Evolutionary conservation across 2,797 vertebrate genomes (phyloP), one percentile per base, ranked within the genome.

Genomic region (Heterohyrax brucei): DNA sequence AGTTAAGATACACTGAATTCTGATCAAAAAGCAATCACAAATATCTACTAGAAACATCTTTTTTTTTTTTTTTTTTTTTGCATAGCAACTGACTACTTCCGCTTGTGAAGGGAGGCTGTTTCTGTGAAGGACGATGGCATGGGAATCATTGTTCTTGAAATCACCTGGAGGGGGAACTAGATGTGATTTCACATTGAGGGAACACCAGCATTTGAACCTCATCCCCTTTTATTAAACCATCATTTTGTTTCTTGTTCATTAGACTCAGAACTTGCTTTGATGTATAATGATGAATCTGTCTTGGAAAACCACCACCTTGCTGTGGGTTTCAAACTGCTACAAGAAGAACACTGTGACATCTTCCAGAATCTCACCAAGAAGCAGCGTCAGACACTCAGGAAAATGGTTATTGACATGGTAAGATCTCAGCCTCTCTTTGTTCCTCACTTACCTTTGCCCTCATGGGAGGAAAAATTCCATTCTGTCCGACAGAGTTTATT

Each of bases 351-450:
- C 98, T 99, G 99, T 53, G 99, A 99, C 99, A 99, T 99, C 98
- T 99, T 99, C 98, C 99, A 99, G 98, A 99, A 99, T 98, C 99
- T 99, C 93, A 99, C 97, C 96, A 99, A 99, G 98, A 99, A 99
- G 92, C 99, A 99, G 98, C 99, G 98, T 70, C 99, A 99, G 98
- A 99, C 98, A 0, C 99, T 99, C 94, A 98, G 99, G 96, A 99
- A 99, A 98, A 99, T 99, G 99, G 99, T 99, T 96, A 99, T 99
- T 0, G 99, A 99, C 98, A 99, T 99, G 99, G 99, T 99, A 98
- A 97, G 99, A 78, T 66, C 92, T 3, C 7, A n/a, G 18, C 78
- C 2, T 26, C 18, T 50, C n/a, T 16, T 0, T 2, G 0, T 14
- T 14, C 24, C 12, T 39, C 44, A 0, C 48, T 0, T 16, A 0